A percentile compares a stretch with the other conserved stretches of the same genome.
phyloP scores from a whole-genome alignment of 1,140 invertebrate genomes.

The Drosophila mojavensis region DNA sequence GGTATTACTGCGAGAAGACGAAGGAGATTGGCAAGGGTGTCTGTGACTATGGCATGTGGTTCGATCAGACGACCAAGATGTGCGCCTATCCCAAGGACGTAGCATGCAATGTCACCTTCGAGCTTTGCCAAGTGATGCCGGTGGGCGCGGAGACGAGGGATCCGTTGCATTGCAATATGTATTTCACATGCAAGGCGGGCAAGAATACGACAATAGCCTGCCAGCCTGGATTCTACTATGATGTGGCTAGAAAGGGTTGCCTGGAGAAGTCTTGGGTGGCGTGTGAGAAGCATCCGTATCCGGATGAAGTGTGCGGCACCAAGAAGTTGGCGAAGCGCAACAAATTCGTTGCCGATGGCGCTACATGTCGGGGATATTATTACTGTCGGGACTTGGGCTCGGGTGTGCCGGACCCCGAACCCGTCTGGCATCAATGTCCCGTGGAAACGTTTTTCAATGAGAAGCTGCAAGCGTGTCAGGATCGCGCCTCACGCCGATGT shows the following conservation, averaged over 20 bases:
- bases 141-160: slow-evolving; percentile 15
- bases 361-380: slow-evolving; percentile 71
- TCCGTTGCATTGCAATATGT: slow-evolving; percentile 59
- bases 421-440: slow-evolving; percentile 45
- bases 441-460: slow-evolving; percentile 55
- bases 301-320: slow-evolving; percentile 59
- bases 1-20: slow-evolving; percentile 60
- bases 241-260: slow-evolving; percentile 32
- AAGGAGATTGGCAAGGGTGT: slow-evolving; percentile 6
- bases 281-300: slow-evolving; percentile 58
- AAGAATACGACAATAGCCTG: slow-evolving; percentile 23
- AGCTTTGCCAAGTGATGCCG: slow-evolving; percentile 58
- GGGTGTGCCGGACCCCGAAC: slow-evolving; percentile 53
- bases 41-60: slow-evolving; percentile 43
- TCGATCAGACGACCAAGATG: slow-evolving; percentile 26
- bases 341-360: slow-evolving; percentile 62
- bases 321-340: slow-evolving; percentile 56
- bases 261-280: slow-evolving; percentile 45
- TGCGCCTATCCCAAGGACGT: slow-evolving; percentile 52
- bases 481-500: slow-evolving; percentile 39
- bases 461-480: slow-evolving; percentile 39
- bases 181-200: slow-evolving; percentile 38
- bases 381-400: slow-evolving; percentile 66
- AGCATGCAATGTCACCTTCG: slow-evolving; percentile 45
- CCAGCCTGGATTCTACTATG: slow-evolving; percentile 47